These are phyloP conservation scores for Poicephalus gulielmi DNA, from an alignment of 2,113 vertebrate species.

Conservation along the genomic window DNA sequence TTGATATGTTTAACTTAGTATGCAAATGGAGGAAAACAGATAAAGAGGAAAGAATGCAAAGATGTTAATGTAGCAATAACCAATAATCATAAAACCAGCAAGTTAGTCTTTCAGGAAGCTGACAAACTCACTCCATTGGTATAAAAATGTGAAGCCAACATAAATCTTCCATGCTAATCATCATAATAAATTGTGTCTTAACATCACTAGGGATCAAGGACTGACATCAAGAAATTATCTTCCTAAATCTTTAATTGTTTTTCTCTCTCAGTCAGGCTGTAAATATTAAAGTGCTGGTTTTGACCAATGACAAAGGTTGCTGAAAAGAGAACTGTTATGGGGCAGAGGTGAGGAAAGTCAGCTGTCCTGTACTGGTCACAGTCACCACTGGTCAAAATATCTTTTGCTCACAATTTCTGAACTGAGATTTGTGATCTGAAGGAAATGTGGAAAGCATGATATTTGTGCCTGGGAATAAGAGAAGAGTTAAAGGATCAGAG, in stretches of 20 bases:
- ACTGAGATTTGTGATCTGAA: neutral
- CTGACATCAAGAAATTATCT: neutral
- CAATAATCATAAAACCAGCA: neutral
- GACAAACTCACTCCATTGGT: neutral
- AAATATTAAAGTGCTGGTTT: neutral
- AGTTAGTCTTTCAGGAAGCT: neutral
- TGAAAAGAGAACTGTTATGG: neutral
- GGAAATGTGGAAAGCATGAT: neutral
- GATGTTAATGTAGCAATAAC: neutral
- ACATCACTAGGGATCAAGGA: neutral
- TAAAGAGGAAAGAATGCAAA: neutral
- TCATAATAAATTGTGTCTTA: neutral
- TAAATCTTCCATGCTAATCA: neutral
- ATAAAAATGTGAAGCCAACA: neutral
- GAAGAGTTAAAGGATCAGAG: neutral
- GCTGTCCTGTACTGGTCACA: neutral
- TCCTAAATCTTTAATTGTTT: neutral
- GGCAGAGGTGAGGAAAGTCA: neutral
- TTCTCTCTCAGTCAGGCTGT: neutral
- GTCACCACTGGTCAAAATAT: neutral
- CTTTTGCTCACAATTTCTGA: neutral
- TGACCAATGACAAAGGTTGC: fast-evolving
- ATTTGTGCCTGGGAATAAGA: neutral
- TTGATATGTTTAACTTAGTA: neutral
- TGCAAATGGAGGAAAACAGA: neutral